Evolutionary conservation across 2,888 invertebrate species (phyloP).

Genomic region (Ormyrus thymus): DNA sequence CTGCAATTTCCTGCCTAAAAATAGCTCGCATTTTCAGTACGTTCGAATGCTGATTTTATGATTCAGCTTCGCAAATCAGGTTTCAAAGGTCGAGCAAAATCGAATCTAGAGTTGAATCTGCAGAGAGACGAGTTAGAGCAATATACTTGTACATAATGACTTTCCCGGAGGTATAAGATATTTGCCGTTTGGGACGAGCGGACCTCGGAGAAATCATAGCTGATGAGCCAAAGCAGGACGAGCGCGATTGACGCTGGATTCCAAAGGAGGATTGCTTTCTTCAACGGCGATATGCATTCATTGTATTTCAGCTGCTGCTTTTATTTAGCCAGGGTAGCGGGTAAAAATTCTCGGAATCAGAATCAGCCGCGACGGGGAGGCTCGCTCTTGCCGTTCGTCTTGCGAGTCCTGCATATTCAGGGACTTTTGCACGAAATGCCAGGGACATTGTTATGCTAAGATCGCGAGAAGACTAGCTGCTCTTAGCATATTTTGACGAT

Average conservation of each 20-base stretch:
- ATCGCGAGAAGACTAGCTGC: conserved; percentile 63
- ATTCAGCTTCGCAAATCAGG: background rate
- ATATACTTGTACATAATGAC: background rate
- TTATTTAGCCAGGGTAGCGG: too few species aligned
- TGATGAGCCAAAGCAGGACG: conserved; percentile 1
- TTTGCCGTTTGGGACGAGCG: background rate
- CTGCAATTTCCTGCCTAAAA: too few species aligned
- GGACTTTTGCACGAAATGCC: conserved; percentile 67
- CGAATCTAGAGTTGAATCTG: background rate
- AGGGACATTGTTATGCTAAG: conserved; percentile 71
- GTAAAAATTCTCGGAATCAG: conserved; percentile 14
- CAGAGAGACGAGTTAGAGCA: too few species aligned
- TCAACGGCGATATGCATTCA: too few species aligned
- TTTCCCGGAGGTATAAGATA: conserved; percentile 8
- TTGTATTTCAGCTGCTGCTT: too few species aligned
- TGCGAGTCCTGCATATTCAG: conserved; percentile 67
- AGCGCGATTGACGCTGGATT: background rate
- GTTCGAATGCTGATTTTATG: background rate
- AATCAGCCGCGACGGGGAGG: conserved; percentile 5
- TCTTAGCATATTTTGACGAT: conserved; percentile 71
- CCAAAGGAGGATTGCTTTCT: too few species aligned
- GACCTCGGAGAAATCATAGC: conserved; percentile 10
- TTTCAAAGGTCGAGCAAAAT: background rate
- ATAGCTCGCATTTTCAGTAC: too few species aligned
- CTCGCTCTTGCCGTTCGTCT: conserved; percentile 41